Conservation (phyloP, 2,113 vertebrate species). For the Lipotes vexillifer region DNA sequence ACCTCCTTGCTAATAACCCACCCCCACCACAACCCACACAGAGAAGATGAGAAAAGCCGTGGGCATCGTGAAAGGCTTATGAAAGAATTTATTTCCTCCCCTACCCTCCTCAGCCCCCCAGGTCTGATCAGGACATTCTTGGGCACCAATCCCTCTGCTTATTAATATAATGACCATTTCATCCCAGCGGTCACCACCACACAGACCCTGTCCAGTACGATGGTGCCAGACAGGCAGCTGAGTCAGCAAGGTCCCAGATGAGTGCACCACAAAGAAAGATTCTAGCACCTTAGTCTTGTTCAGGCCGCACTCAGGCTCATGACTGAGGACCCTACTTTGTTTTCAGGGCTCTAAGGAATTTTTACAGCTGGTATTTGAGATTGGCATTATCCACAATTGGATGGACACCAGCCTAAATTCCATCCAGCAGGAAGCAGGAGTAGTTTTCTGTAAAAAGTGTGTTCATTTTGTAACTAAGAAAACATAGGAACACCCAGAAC, state of each 20-base stretch:
- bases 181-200: background rate
- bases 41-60: background rate
- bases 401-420: rapidly evolving
- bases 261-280: rapidly evolving
- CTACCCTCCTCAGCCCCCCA: background rate
- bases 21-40: background rate
- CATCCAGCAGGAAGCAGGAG: background rate
- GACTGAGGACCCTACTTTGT: too few species aligned
- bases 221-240: background rate
- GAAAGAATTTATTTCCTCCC: background rate
- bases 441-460: background rate
- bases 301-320: background rate
- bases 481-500: background rate
- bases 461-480: background rate
- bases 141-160: background rate
- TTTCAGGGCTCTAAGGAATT: background rate
- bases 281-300: background rate
- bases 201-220: background rate
- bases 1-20: background rate
- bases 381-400: rapidly evolving
- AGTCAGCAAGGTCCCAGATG: background rate
- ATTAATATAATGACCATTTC: too few species aligned
- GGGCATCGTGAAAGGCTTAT: background rate
- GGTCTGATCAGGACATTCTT: background rate
- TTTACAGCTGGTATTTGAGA: too few species aligned